Base-by-base conservation (phyloP, 2,113 vertebrate genomes). In the Phasianus colchicus region DNA sequence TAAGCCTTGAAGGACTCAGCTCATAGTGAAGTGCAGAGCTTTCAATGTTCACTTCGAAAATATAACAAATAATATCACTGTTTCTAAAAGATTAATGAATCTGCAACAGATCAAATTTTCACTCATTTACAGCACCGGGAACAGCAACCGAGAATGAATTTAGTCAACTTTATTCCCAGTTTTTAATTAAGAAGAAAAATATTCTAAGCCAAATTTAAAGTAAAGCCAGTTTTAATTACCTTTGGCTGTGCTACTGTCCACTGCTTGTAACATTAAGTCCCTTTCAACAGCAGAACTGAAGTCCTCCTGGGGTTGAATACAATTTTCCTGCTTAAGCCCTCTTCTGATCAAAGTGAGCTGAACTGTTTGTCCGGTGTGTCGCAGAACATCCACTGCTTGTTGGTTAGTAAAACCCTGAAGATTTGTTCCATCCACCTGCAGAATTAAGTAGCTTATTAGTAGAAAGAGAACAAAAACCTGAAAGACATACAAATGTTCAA, bases 361-460 rank as follows among this genome's bases (percentile, higher is more conserved):
- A 67, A 99, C 99, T 0, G 98, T 98, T 93, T 99, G 99, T 81
- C 99, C 98, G 0, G 99, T 99, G 95, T 98, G 99, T 54, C 98
- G 97, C 83, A 99, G 94, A 40, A 99, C 98, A 2, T 99, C 99
- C 90, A 99, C 99, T 19, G 99, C 99, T 97, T 99, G 99, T 74
- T 99, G 99, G 95, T 99, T 99, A 92, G 98, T 99, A 97, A 98
- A 99, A 74, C 98, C 99, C 92, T 99, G 99, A 97, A 99, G 99
- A 97, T 99, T 98, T 85, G 98, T 98, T 32, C 99, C 98, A 58
- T 99, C 99, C 47, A 99, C 99, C 99, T 99, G 94, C 75, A 97
- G 81, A 74, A 95, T 96, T 84, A 95, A 52, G 89, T 63, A 82
- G 69, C 4, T 72, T 43, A 77, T 96, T 78, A 93, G 83, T 54